Conservation (phyloP, 2,888 invertebrate species). For the Papilio elwesi region DNA sequence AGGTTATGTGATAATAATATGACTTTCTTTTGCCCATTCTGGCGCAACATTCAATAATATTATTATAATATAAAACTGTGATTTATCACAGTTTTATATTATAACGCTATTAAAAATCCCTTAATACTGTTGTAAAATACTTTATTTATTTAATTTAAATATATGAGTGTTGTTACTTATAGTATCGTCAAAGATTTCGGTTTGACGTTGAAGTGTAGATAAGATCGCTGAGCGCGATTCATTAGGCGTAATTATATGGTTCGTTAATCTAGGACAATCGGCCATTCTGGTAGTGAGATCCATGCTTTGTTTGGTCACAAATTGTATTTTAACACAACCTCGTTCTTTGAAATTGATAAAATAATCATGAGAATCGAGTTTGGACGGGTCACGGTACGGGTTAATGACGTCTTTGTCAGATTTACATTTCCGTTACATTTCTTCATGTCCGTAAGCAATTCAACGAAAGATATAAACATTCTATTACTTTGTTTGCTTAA, state of each 20-base stretch:
- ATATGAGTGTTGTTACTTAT: conserved; percentile 52
- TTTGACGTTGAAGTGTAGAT: conserved; percentile 76
- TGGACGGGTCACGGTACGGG: conserved; percentile 48
- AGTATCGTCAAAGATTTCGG: conserved; percentile 68
- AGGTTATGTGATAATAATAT: no score
- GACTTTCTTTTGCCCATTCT: no score
- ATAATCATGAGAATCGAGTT: conserved; percentile 48
- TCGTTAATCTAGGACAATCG: conserved; percentile 82
- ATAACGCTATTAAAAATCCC: no score
- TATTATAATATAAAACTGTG: no score
- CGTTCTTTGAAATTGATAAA: conserved; percentile 65
- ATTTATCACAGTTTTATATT: no score
- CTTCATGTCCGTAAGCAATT: not conserved
- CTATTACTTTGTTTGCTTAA: not conserved
- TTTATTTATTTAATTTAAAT: no score
- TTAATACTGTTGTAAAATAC: no score
- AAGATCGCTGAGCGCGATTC: conserved; percentile 73
- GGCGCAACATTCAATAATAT: no score
- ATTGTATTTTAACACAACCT: conserved; percentile 57
- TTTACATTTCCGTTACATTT: conserved; percentile 39
- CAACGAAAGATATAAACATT: no score
- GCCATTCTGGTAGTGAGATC: conserved; percentile 64
- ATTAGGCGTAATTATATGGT: conserved; percentile 80
- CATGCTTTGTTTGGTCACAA: conserved; percentile 59
- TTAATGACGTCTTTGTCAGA: conserved; percentile 48